These are phyloP conservation scores for Lissonota sp. DNA, from an alignment of 2,888 invertebrate genomes.

Conservation along the genomic window DNA sequence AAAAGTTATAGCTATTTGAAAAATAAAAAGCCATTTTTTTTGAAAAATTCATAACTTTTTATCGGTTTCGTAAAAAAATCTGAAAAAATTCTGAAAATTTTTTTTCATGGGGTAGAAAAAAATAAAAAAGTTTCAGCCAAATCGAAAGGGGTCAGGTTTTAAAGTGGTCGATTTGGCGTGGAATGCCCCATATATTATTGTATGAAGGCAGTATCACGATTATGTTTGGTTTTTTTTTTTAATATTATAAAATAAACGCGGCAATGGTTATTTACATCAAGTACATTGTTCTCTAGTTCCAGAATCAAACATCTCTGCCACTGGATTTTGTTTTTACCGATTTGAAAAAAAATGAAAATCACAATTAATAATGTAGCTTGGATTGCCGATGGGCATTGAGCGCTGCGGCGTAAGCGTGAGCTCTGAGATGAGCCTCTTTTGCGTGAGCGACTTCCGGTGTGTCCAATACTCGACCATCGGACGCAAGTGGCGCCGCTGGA, in stretches of 20 bases:
- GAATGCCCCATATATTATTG: no score
- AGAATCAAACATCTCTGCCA: background rate
- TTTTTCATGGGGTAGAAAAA: no score
- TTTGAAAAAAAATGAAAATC: background rate
- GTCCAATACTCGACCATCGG: constrained; percentile 71
- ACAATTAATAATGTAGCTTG: constrained; percentile 58
- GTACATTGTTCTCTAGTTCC: constrained; percentile 18
- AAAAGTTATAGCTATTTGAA: no score
- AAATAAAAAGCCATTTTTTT: no score
- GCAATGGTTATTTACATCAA: constrained; percentile 59
- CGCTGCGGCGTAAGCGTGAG: constrained; percentile 69
- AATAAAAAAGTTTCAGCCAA: no score
- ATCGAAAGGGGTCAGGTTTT: no score
- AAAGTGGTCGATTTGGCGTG: no score
- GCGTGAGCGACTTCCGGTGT: constrained; percentile 74
- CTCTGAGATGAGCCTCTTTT: constrained; percentile 70
- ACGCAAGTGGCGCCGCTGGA: constrained; percentile 69
- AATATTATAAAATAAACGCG: constrained; percentile 23
- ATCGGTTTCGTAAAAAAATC: no score
- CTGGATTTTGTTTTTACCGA: background rate
- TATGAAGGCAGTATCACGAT: background rate
- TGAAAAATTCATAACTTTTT: no score
- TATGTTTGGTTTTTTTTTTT: background rate
- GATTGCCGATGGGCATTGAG: constrained; percentile 68
- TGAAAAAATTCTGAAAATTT: no score